Conservation (phyloP, 30 jellyfish, hydroid and myxozoan species). For the Sanderia malayensis region DNA sequence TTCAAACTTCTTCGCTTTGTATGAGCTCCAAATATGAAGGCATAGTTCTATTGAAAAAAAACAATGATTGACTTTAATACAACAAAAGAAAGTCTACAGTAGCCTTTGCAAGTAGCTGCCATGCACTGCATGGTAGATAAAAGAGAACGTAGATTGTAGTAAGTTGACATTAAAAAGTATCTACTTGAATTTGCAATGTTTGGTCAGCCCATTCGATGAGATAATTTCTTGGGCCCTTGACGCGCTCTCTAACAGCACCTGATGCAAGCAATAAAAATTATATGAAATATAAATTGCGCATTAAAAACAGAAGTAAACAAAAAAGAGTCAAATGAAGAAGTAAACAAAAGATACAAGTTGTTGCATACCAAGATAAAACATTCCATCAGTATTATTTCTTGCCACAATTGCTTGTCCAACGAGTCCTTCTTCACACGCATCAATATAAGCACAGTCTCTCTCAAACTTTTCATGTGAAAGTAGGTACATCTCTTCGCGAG, state of each 20-base stretch:
- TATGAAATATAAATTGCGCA: no score
- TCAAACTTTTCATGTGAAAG: conserved; percentile 65
- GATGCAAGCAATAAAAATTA: background rate
- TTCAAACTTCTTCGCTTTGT: conserved; percentile 59
- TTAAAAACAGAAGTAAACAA: no score
- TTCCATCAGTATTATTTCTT: conserved; percentile 79
- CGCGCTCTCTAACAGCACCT: conserved; percentile 84
- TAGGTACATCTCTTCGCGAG: conserved; percentile 82
- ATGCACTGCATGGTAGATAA: background rate
- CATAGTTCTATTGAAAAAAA: conserved; percentile 53
- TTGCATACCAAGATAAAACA: conserved; percentile 64
- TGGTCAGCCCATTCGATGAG: conserved; percentile 98
- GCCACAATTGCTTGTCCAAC: conserved; percentile 96
- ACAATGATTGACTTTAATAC: background rate
- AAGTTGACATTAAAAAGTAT: no score
- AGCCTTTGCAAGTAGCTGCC: background rate
- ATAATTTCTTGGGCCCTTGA: conserved; percentile 75
- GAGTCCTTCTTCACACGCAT: conserved; percentile 81
- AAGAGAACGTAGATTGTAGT: no score
- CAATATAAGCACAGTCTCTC: conserved; percentile 56
- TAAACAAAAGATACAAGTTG: no score
- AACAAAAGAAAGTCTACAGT: background rate
- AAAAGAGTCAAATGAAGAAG: no score
- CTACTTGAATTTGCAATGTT: conserved; percentile 75
- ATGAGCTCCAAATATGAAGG: conserved; percentile 90